Evolutionary conservation across 2,113 vertebrate species (phyloP).

Genomic region (Athene cunicularia): DNA sequence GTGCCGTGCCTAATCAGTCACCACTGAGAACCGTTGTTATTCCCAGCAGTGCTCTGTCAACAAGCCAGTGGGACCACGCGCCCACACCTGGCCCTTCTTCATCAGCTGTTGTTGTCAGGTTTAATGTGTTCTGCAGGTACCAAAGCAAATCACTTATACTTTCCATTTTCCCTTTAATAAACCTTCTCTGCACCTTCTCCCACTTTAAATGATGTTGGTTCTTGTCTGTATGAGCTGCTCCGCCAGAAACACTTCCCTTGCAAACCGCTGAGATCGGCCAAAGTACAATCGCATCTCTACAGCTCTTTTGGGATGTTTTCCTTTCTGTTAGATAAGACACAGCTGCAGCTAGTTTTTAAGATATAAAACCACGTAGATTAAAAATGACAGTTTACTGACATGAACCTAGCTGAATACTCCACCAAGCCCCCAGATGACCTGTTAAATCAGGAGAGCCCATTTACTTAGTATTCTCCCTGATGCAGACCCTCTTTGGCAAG

Average conservation of each 20-base stretch:
- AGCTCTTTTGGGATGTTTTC: not conserved
- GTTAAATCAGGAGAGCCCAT: not conserved
- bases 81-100: not conserved
- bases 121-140: not conserved
- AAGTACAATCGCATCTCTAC: fast-evolving
- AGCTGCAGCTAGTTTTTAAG: not conserved
- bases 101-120: not conserved
- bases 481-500: not conserved
- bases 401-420: not conserved
- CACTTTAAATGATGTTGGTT: not conserved
- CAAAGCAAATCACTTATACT: not conserved
- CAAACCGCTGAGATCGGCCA: not conserved
- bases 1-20: constrained; percentile 46
- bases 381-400: not conserved
- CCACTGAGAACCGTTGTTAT: not conserved
- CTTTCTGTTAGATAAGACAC: not conserved
- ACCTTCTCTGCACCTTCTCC: not conserved
- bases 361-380: not conserved
- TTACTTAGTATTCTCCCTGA: not conserved
- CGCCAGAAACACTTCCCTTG: not conserved
- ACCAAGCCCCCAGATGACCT: not conserved
- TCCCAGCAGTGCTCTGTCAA: constrained; percentile 29
- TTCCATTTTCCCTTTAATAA: not conserved
- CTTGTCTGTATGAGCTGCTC: not conserved
- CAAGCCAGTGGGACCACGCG: not conserved